Conservation (phyloP, 2,888 invertebrate genomes). For the Metopia argyrocephala region DNA sequence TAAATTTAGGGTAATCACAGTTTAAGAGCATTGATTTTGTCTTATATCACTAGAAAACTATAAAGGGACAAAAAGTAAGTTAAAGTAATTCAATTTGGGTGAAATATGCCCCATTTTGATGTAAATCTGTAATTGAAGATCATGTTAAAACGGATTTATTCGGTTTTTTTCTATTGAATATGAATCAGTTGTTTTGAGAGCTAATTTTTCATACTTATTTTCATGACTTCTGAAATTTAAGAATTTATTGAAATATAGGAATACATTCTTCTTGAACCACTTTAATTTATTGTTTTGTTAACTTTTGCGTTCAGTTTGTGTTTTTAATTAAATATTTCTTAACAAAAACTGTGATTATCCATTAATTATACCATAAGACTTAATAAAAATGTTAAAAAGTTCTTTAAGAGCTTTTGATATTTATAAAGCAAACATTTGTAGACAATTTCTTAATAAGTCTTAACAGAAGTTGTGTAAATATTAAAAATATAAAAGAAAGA, state of each 20-base stretch:
- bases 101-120: no score
- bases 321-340: conserved; percentile 23
- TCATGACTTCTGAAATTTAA: no score
- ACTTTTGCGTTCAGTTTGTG: neutral
- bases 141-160: no score
- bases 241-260: neutral
- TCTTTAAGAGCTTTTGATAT: conserved; percentile 48
- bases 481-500: neutral
- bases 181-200: no score
- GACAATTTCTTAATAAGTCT: neutral
- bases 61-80: no score
- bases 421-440: conserved; percentile 3
- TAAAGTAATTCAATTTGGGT: no score
- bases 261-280: neutral
- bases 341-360: conserved; percentile 23
- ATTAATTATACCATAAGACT: neutral
- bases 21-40: no score
- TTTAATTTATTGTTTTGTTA: neutral
- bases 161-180: no score
- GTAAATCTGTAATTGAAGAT: no score
- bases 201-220: no score
- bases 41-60: no score
- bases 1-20: neutral
- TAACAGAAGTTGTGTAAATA: neutral
- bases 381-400: neutral